These are phyloP conservation scores for Chromoteleia sp. DNA, from an alignment of 2,888 invertebrate species.

Conservation along the genomic window DNA sequence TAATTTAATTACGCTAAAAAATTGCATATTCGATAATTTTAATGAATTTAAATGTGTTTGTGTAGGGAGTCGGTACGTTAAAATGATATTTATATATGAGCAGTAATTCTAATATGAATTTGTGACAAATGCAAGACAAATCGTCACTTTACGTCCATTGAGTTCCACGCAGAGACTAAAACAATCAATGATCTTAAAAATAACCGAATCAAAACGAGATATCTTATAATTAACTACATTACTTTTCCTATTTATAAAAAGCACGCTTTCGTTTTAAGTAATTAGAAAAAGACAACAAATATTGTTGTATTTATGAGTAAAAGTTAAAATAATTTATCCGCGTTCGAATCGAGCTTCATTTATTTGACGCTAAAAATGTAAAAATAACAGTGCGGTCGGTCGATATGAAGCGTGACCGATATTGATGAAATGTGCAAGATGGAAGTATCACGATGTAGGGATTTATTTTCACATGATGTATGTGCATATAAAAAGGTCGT, in stretches of 20 bases:
- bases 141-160: background rate
- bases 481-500: conserved; percentile 31
- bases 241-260: conserved; percentile 3
- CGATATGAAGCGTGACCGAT: conserved; percentile 27
- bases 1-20: too few species aligned
- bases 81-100: too few species aligned
- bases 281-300: conserved; percentile 3
- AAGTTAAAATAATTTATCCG: background rate
- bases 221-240: background rate
- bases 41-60: too few species aligned
- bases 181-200: conserved; percentile 17
- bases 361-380: conserved; percentile 36
- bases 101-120: too few species aligned
- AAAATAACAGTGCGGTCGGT: conserved; percentile 31
- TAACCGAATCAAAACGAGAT: background rate
- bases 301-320: background rate
- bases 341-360: conserved; percentile 40
- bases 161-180: conserved; percentile 1
- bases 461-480: conserved; percentile 42
- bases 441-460: conserved; percentile 24
- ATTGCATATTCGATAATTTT: too few species aligned
- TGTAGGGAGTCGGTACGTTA: too few species aligned
- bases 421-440: conserved; percentile 53
- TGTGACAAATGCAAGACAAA: conserved; percentile 11
- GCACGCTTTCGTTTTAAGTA: background rate